A percentile compares a stretch with the other conserved stretches of the same genome.
Conservation (phyloP, 2,113 vertebrate species). For the Apodemus speciosus region DNA sequence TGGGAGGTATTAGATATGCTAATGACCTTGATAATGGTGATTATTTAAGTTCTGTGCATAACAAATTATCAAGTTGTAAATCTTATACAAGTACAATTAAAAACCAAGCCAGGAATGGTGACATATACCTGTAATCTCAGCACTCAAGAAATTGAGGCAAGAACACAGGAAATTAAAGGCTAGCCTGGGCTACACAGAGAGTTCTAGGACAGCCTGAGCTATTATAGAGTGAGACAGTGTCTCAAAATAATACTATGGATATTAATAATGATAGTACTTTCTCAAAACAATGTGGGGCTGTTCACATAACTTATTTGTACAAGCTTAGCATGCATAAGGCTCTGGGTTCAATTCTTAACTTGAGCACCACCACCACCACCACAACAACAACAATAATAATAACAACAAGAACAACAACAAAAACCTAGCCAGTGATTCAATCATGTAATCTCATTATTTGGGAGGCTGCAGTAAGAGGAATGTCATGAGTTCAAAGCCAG, state of each 20-base stretch:
- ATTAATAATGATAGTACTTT: not conserved
- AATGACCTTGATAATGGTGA: not conserved
- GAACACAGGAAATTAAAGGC: not conserved
- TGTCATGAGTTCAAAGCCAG: not conserved
- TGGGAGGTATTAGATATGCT: not conserved
- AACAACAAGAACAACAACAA: not conserved
- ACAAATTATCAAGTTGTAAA: slow-evolving; percentile 14
- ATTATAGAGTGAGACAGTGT: not conserved
- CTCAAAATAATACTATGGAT: not conserved
- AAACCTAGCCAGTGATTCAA: not conserved
- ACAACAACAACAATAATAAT: not conserved
- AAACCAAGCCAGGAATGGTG: not conserved
- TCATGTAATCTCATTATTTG: not conserved
- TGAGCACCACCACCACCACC: not conserved
- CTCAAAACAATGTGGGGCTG: not conserved
- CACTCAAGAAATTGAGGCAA: not conserved
- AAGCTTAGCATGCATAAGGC: not conserved
- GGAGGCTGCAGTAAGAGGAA: not conserved
- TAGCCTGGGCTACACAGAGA: not conserved
- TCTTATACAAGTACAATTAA: not conserved
- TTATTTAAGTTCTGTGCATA: not conserved
- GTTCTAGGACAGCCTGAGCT: not conserved
- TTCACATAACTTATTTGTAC: not conserved
- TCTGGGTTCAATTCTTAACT: not conserved
- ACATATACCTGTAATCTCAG: not conserved